phyloP scores from a whole-genome alignment of 2,113 vertebrate species.

The Tympanuchus pallidicinctus region DNA sequence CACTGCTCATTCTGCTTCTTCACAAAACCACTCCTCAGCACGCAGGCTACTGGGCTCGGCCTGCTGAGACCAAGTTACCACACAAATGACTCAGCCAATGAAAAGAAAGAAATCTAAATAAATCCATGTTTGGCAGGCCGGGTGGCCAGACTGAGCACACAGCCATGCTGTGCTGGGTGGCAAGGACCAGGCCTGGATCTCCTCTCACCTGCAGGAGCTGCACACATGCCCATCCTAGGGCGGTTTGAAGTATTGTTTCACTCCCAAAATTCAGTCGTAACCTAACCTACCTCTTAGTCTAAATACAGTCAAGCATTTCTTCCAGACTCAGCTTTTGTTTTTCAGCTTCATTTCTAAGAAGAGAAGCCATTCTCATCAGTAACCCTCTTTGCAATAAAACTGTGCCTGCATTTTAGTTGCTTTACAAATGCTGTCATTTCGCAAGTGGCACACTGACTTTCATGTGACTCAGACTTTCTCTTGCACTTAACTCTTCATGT shows the following conservation, averaged over 20 bases:
- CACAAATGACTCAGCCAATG: background rate
- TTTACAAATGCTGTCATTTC: background rate
- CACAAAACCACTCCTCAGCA: background rate
- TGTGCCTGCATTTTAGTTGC: background rate
- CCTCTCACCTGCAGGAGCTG: background rate
- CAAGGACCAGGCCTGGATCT: no score
- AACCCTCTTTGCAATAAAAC: background rate
- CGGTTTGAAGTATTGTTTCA: fast-evolving
- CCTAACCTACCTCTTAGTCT: background rate
- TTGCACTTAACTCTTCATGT: background rate
- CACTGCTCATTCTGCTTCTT: background rate
- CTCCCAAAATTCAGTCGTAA: background rate
- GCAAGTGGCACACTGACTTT: background rate
- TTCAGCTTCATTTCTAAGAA: background rate
- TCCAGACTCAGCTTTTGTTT: background rate
- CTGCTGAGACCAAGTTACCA: background rate
- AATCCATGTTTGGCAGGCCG: background rate
- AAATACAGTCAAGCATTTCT: background rate
- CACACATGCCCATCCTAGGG: fast-evolving
- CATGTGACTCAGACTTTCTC: background rate
- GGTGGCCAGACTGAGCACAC: fast-evolving
- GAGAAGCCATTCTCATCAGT: background rate
- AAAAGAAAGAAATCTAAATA: background rate
- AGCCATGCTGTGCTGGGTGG: fast-evolving
- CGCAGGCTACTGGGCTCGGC: background rate